A percentile compares a stretch with the other conserved stretches of the same genome.
phyloP scores from a whole-genome alignment of 1,140 invertebrate genomes.

The Linepithema humile region DNA sequence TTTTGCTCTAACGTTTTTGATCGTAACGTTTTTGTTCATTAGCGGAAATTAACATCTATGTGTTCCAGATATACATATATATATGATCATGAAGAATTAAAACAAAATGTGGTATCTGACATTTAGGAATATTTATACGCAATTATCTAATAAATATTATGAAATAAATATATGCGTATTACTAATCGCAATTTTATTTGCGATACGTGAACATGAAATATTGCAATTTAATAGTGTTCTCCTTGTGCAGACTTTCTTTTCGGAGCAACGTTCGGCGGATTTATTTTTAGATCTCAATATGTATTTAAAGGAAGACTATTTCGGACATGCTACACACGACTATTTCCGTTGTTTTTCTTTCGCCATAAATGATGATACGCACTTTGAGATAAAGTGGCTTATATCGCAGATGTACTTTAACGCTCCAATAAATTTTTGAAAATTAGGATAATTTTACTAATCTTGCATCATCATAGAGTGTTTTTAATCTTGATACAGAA shows the following conservation, averaged over 20 bases:
- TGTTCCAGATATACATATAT: neutral
- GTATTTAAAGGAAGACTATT: slow-evolving; percentile 66
- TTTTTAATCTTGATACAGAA: no score
- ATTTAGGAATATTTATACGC: neutral
- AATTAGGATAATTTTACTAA: no score
- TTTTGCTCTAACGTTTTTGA: no score
- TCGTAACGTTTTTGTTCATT: neutral
- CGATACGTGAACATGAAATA: neutral
- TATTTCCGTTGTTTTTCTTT: slow-evolving; percentile 1
- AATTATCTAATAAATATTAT: neutral
- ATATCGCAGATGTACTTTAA: neutral
- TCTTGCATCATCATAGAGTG: no score
- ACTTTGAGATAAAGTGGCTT: neutral
- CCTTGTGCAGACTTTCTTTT: slow-evolving; percentile 54
- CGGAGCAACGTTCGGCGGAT: slow-evolving; percentile 34
- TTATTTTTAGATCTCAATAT: slow-evolving; percentile 67
- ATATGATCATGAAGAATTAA: neutral
- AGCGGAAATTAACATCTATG: neutral
- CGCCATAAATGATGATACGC: neutral
- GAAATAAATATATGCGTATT: neutral
- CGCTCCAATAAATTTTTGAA: neutral
- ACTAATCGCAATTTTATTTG: neutral
- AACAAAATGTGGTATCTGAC: neutral
- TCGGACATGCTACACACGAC: slow-evolving; percentile 19
- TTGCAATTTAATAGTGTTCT: neutral